These are phyloP conservation scores for Urocynchramus pylzowi DNA, from an alignment of 2,113 vertebrate species.

Conservation along the genomic window DNA sequence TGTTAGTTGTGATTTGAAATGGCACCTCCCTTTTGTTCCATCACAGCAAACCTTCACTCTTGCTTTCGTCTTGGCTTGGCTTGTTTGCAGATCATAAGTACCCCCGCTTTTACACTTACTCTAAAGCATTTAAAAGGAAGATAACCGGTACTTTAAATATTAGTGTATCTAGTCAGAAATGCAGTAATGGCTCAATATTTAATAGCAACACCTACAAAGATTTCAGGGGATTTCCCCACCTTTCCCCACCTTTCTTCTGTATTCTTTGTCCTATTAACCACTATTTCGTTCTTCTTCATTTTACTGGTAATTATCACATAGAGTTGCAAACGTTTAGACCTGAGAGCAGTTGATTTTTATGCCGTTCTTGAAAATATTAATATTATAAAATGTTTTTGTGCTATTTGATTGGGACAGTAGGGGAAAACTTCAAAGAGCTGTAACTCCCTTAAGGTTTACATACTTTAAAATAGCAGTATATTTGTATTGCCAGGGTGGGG, in stretches of 20 bases:
- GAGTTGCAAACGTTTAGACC: neutral
- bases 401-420: neutral
- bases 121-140: neutral
- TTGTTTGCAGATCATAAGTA: neutral
- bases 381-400: neutral
- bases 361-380: neutral
- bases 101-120: neutral
- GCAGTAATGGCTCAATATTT: neutral
- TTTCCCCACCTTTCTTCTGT: neutral
- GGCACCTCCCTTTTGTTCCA: neutral
- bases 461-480: constrained; percentile 43
- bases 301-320: neutral
- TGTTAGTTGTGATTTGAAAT: neutral
- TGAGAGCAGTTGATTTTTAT: neutral
- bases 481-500: neutral
- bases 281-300: neutral
- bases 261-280: neutral
- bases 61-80: neutral
- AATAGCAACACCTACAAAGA: neutral
- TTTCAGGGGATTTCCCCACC: neutral
- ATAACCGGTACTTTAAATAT: neutral
- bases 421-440: constrained; percentile 46
- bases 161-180: neutral
- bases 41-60: neutral
- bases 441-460: neutral